Base-by-base conservation (phyloP, 2,888 invertebrate species). In the Drosophila meridiana region DNA sequence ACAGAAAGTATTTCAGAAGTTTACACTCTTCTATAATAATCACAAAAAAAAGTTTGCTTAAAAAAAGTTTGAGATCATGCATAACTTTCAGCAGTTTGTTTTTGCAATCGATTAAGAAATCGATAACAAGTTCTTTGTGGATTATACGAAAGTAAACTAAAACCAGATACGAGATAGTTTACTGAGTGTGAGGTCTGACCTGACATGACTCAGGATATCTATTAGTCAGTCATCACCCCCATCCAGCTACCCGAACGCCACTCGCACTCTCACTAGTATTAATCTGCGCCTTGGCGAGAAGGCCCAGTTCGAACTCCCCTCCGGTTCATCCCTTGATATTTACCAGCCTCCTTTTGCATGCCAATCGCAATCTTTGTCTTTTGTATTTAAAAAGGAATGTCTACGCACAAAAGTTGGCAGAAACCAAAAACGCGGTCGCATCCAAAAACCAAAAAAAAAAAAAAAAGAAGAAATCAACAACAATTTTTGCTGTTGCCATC, bases 301-400 rank as follows among this genome's bases (percentile, higher is more conserved):
- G n/a, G 26, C 55, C 8, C 20, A n/a, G n/a, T 34, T 52, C 34
- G 34, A 52, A 20, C 43, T 40, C 45, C 61, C 42, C 36, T 20
- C 50, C 48, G 1, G 45, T 0, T n/a, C 56, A 42, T 14, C 56
- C 56, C 56, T 30, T 30, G 56, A 40, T 55, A 38, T 38, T 36
- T 38, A 26, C 36, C 32, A 66, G 68, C 53, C 47, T 65, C 47
- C 38, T 63, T 64, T 67, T 48, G 66, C 82, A 66, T 73, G 77
- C 83, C 86, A 77, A 87, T 88, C 82, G 79, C 75, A 89, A 85
- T 89, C 90, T 87, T 85, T 85, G 85, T 85, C 88, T 83, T 89
- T 89, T 90, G 85, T 86, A 86, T 88, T 89, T 55, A 40, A 85
- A 81, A 69, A 76, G 75, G 58, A 57, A 57, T 56, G 56, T 40